Percentiles rank a stretch among this genome's conserved stretches.
phyloP scores from a whole-genome alignment of 2,888 invertebrate species.

The Drosophila neonasuta region DNA sequence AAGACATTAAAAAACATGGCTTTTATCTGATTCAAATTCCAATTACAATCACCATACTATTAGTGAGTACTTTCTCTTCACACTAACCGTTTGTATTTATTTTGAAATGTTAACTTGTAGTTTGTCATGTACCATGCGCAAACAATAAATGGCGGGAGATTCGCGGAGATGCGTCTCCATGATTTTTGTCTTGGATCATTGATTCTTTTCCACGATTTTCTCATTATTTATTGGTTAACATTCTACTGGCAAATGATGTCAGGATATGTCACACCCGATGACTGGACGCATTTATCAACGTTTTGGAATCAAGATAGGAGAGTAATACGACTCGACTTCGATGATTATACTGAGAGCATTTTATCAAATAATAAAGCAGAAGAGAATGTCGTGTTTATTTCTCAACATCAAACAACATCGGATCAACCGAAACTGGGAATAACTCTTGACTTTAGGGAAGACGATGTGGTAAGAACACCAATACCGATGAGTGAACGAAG shows the following conservation, averaged over 20 bases:
- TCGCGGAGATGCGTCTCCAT: constrained; percentile 63
- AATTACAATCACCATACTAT: constrained; percentile 23
- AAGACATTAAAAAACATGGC: not conserved
- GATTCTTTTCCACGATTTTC: constrained; percentile 65
- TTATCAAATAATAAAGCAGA: not conserved
- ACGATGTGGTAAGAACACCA: no score
- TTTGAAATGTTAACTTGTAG: constrained; percentile 11
- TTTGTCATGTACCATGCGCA: constrained; percentile 66
- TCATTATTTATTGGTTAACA: constrained; percentile 50
- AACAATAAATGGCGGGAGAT: constrained; percentile 63
- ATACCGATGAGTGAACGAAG: no score
- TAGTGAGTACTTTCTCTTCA: constrained; percentile 5
- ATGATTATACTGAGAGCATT: not conserved
- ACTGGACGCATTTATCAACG: constrained; percentile 2
- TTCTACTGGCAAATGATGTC: constrained; percentile 49
- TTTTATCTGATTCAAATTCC: constrained; percentile 23
- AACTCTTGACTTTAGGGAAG: no score
- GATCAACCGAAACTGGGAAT: not conserved
- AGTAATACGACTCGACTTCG: not conserved
- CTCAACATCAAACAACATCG: not conserved
- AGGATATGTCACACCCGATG: constrained; percentile 25
- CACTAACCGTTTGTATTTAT: not conserved
- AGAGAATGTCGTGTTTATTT: no score
- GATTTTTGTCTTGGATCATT: constrained; percentile 63
- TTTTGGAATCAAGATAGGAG: not conserved